Evolutionary conservation across 53 echinoderm and acorn worm genomes (phyloP).

Genomic region (Zoroaster sp.): DNA sequence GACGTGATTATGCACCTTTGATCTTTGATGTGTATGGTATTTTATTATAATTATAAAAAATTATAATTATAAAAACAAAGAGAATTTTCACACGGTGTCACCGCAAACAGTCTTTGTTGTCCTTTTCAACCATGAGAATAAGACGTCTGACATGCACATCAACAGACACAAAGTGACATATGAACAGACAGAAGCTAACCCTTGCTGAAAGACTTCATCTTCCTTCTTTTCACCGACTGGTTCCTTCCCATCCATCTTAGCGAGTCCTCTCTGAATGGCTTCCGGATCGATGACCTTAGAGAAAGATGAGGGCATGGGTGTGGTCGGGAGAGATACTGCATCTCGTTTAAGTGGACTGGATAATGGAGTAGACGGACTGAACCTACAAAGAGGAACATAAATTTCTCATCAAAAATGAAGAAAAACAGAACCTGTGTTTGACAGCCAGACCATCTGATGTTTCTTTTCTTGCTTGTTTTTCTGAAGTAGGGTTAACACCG

Average conservation of each 20-base stretch:
- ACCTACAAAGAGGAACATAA: not conserved
- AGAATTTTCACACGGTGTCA: too few species aligned
- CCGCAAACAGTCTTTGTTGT: too few species aligned
- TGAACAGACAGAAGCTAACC: slow-evolving; percentile 34
- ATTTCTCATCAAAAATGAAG: not conserved
- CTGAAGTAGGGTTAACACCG: not conserved
- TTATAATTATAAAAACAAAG: too few species aligned
- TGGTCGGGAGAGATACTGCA: slow-evolving; percentile 10
- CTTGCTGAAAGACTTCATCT: slow-evolving; percentile 67
- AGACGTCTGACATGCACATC: not conserved
- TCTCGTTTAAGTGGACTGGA: slow-evolving; percentile 6
- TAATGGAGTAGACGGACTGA: slow-evolving; percentile 8
- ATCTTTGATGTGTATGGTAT: too few species aligned
- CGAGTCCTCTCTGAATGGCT: not conserved
- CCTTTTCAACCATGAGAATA: too few species aligned
- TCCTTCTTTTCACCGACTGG: slow-evolving; percentile 26
- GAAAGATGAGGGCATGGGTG: not conserved
- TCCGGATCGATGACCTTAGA: slow-evolving; percentile 9
- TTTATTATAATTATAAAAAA: too few species aligned
- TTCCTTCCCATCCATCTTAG: not conserved
- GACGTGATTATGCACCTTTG: too few species aligned
- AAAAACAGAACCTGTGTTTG: not conserved
- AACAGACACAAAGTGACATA: not conserved
- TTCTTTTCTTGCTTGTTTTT: not conserved
- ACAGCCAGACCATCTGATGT: not conserved